phyloP scores from a whole-genome alignment of 1,140 invertebrate genomes.

The Brachionus asplanchnoidis region DNA sequence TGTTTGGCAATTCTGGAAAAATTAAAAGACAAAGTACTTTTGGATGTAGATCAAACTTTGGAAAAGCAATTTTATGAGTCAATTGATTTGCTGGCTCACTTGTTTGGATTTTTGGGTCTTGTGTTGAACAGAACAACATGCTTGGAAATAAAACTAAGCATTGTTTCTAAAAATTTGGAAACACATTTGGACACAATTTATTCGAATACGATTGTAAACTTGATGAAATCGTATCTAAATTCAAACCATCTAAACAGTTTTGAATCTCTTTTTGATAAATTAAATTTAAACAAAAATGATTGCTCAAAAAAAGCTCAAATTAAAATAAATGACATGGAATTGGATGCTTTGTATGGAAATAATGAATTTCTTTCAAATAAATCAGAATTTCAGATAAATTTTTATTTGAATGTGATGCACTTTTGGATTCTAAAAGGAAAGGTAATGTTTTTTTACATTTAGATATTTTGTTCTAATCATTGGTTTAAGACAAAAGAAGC shows the following conservation, averaged over 20 bases:
- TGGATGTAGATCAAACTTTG: background rate
- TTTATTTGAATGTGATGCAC: conserved; percentile 9
- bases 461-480: background rate
- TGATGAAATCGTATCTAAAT: conserved; percentile 28
- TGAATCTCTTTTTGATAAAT: background rate
- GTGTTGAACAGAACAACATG: background rate
- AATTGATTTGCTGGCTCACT: background rate
- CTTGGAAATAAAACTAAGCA: background rate
- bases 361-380: background rate
- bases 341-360: background rate
- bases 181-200: background rate
- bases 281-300: background rate
- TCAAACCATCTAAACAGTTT: background rate
- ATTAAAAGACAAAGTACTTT: background rate
- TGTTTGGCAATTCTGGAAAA: background rate
- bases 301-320: background rate
- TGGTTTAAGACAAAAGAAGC: conserved; percentile 18
- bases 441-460: background rate
- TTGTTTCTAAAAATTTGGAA: background rate
- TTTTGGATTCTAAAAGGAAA: conserved; percentile 3
- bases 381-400: background rate
- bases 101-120: background rate
- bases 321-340: background rate
- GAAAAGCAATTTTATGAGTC: conserved; percentile 14
- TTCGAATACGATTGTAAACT: background rate